Evolutionary conservation across 2,888 invertebrate genomes (phyloP), one percentile per base, ranked within the genome.

Genomic region (Melitaea athalia): DNA sequence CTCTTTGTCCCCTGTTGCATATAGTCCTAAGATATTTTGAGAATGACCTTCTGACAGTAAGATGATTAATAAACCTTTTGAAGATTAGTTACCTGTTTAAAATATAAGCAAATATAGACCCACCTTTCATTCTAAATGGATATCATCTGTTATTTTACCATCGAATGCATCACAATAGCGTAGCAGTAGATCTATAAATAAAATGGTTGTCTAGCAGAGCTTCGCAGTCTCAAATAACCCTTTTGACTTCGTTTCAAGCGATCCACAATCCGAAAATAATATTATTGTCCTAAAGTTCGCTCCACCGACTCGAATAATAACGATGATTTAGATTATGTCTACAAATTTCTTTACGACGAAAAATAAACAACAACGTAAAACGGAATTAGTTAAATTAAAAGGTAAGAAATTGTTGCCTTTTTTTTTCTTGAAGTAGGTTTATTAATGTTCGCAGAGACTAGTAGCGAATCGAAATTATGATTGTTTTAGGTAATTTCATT

Each of bases 291-390:
- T 59, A 11, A 53, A 55, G 55, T 57, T 57, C 33, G 60, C 60
- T 64, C 43, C 12, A 55, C 24, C 55, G 60, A 57, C 53, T 61
- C 38, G 60, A 52, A 61, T 64, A 61, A 64, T 68, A 64, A 64
- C 60, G 49, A 49, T 68, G 60, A 68, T 68, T 68, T 61, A 68
- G 31, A 61, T 64, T 64, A 61, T 68, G 55, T 53, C 49, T 49
- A 61, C 55, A 60, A 55, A 57, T 64, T 53, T 43, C 33, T 14
- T 31, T 61, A 24, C 17, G 15, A 15, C 33, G 10, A 38, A 24
- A 55, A 55, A 65, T n/a, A 59, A 59, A 49, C 14, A 59, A 49
- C 14, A 62, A 62, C 11, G 14, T 11, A 62, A 43, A 52, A 61
- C 47, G 38, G 53, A 61, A 61, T 61, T 66, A 61, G 33, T 38